Base-by-base conservation (phyloP, 1,140 invertebrate species). In the Delia radicum region DNA sequence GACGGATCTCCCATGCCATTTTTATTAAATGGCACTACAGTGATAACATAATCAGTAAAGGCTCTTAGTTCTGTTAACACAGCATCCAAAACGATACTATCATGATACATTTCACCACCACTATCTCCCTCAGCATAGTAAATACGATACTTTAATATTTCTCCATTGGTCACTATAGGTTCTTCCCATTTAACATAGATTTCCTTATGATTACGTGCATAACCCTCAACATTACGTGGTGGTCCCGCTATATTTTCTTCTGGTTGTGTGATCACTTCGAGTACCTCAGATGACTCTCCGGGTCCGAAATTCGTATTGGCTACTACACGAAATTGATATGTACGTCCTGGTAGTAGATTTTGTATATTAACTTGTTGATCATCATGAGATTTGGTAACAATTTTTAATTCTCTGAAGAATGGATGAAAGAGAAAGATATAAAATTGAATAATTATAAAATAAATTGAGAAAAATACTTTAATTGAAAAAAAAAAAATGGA, bases 301-400 rank as follows among this genome's bases (percentile, higher is more conserved):
- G 89, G 86, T 6, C 93, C 94, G 75, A 90, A 87, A 48, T 88
- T 86, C 79, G 93, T 95, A 83, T 92, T 91, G 0, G 95, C 94
- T 4, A 94, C 89, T 1, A 97, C 93, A 13, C 93, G 89, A 84
- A 98, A 94, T 74, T 91, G 89, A 88, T 98, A 99, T 15, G 91
- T 93, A 48, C 93, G 93, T 78, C 92, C 92, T 0, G 97, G 96
- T 77, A 93, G 91, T 3, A 98, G 89, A 4, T 92, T 91, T 21
- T 93, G 91, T 46, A 98, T 92, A 83, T 93, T 96, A 63, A 94
- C 92, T 83, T 96, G 95, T 78, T 88, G 88, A 81, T 94, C 92
- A 62, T 92, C 85, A 71, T 91, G 89, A 2, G 90, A 91, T 75
- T 89, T 90, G 73, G 91, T 93, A 81, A 96, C 93, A 79, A 93